Evolutionary conservation across 2,888 invertebrate species (phyloP), one percentile per base, ranked within the genome.

Genomic region (Xanthostigma xanthostigma): DNA sequence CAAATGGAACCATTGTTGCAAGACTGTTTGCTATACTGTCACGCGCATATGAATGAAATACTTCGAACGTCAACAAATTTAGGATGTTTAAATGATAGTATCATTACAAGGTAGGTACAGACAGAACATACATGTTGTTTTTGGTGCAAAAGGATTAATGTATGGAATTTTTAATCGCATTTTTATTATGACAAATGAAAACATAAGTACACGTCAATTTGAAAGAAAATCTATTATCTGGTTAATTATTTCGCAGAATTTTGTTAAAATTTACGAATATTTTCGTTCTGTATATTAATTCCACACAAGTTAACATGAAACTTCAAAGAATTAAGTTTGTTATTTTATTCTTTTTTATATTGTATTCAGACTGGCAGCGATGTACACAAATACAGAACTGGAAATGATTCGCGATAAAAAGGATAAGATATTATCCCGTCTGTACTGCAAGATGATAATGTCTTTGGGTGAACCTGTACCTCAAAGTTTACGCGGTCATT

Each of bases 1-100:
- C 85, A 92, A 76, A 95, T 95, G 94, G 88, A 92, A 58, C 85
- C 87, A 2, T 69, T 95, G 45, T 74, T 93, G 3, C 78, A 88
- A 55, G 87, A 88, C 63, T 94, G 94, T 55, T 70, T 95, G 46
- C 74, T 81, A 41, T 94, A 79, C 69, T 91, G 92, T 58, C 90
- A 91, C 62, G 76, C 80, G 33, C 83, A 91, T 62, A 81, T 94
- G 73, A 86, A 81, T 57, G 88, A 91, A 51, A 85, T 95, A 46
- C 76, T 95, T 34, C 82, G 84, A 60, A 84, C 85, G 0, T 81
- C 89, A 8, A 85, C 89, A 38, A 91, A 92, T 67, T 72, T 94
- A 50, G 85, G 86, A 8, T 92, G 93, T 60, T 73, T 95, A 48
- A 93, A 90, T 61, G 93, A 92, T 59, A 77, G 75, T 9, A 68